phyloP scores from a whole-genome alignment of 2,797 vertebrate genomes.

The Aulostomus chinensis region DNA sequence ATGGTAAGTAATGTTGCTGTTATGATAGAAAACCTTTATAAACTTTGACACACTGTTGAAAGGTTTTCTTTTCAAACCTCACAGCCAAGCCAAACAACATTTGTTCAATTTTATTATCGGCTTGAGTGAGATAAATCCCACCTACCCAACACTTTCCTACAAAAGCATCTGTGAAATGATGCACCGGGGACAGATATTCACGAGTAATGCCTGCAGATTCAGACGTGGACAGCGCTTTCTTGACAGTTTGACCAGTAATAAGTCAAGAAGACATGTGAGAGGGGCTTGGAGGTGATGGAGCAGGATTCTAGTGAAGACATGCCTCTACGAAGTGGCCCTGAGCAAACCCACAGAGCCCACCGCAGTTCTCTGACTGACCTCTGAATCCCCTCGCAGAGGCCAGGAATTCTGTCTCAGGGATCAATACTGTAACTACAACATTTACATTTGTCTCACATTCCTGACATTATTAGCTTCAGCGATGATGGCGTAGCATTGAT shows the following conservation, averaged over 20 bases:
- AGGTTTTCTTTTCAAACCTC: slow-evolving; percentile 13
- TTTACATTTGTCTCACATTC: slow-evolving; percentile 42
- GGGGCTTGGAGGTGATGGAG: no score
- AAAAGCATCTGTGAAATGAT: neutral
- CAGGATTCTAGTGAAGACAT: no score
- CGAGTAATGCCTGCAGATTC: no score
- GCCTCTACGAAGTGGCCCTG: no score
- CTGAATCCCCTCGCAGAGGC: no score
- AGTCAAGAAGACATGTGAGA: no score
- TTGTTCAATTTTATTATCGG: slow-evolving; percentile 35
- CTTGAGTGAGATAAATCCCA: slow-evolving; percentile 16
- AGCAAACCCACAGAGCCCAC: no score
- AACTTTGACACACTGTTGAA: slow-evolving; percentile 10
- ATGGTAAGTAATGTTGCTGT: slow-evolving; percentile 20
- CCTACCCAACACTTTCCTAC: neutral
- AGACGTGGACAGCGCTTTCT: no score
- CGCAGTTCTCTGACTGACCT: no score
- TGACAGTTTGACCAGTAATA: no score
- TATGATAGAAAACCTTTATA: slow-evolving; percentile 13
- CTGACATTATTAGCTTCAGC: slow-evolving; percentile 11
- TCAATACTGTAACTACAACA: slow-evolving; percentile 18
- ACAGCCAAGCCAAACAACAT: neutral
- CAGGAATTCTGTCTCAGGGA: neutral
- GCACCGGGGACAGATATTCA: neutral
- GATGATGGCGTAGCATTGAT: slow-evolving; percentile 21